A percentile compares a stretch with the other conserved stretches of the same genome.
These are phyloP conservation scores for Clitarchus hookeri DNA, from an alignment of 2,888 invertebrate genomes.

Conservation along the genomic window DNA sequence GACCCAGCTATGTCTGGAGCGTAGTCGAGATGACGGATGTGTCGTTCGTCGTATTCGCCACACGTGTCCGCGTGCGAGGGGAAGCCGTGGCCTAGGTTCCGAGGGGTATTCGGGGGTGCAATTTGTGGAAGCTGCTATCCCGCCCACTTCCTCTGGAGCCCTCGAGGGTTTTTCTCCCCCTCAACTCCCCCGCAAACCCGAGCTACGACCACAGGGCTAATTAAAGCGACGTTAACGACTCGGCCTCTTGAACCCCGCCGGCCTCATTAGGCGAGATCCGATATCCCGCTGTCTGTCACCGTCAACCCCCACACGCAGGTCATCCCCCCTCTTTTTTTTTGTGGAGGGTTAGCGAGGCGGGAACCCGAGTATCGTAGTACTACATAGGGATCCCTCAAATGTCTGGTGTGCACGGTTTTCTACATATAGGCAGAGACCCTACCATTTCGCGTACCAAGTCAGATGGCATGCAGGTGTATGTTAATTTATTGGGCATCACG, in stretches of 20 bases:
- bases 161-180: too few species aligned
- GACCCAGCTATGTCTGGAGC: not conserved
- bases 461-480: too few species aligned
- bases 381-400: too few species aligned
- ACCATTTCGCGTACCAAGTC: too few species aligned
- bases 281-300: not conserved
- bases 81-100: not conserved
- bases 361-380: too few species aligned
- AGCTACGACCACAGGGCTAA: not conserved
- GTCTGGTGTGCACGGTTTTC: too few species aligned
- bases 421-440: too few species aligned
- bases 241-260: not conserved
- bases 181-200: too few species aligned
- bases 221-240: conserved; percentile 1
- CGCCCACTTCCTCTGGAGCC: not conserved
- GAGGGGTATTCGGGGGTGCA: not conserved
- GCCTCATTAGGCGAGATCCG: not conserved
- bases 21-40: not conserved
- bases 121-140: not conserved
- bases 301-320: not conserved
- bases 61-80: not conserved
- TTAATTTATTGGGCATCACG: too few species aligned
- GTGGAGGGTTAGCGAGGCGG: too few species aligned
- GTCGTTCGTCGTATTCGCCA: not conserved
- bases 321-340: too few species aligned